Percentiles rank a stretch among this genome's conserved stretches.
These are phyloP conservation scores for Tachuris rubrigastra DNA, from an alignment of 2,113 vertebrate species.

Conservation along the genomic window DNA sequence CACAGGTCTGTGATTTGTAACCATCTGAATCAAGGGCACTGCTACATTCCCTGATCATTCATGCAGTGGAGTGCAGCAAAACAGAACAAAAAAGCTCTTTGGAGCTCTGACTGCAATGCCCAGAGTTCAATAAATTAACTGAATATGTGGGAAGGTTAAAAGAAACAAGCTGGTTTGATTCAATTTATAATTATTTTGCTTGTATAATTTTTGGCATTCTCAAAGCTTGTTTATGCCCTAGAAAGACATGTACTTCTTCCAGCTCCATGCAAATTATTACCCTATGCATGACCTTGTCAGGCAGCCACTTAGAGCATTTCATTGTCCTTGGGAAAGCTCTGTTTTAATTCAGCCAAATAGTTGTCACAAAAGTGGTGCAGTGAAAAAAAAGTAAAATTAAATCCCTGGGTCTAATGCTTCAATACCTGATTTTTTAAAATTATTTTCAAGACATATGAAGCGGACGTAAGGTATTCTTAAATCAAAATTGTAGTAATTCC, in stretches of 20 bases:
- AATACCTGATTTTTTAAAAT: neutral
- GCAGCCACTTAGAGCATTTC: neutral
- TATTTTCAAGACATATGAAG: neutral
- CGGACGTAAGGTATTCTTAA: neutral
- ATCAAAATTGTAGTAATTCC: neutral
- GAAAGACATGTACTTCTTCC: neutral
- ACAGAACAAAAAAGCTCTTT: neutral
- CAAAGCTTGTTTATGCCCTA: neutral
- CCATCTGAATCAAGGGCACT: constrained; percentile 35
- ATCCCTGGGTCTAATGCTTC: neutral
- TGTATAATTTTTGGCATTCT: constrained; percentile 17
- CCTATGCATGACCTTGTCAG: constrained; percentile 30
- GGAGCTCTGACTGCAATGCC: neutral
- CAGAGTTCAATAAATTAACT: constrained; percentile 33
- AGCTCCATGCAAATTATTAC: constrained; percentile 19
- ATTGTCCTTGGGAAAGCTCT: neutral
- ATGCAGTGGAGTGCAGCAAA: constrained; percentile 22
- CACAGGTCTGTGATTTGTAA: constrained; percentile 30
- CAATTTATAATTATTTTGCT: constrained; percentile 43
- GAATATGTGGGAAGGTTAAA: constrained; percentile 13
- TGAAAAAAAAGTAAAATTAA: neutral
- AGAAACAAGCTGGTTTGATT: neutral
- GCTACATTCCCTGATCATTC: neutral
- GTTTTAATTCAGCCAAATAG: neutral
- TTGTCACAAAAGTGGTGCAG: neutral